A percentile compares a stretch with the other conserved stretches of the same genome.
Evolutionary conservation across 2,888 invertebrate genomes (phyloP).

Genomic region (Drosophila dives): DNA sequence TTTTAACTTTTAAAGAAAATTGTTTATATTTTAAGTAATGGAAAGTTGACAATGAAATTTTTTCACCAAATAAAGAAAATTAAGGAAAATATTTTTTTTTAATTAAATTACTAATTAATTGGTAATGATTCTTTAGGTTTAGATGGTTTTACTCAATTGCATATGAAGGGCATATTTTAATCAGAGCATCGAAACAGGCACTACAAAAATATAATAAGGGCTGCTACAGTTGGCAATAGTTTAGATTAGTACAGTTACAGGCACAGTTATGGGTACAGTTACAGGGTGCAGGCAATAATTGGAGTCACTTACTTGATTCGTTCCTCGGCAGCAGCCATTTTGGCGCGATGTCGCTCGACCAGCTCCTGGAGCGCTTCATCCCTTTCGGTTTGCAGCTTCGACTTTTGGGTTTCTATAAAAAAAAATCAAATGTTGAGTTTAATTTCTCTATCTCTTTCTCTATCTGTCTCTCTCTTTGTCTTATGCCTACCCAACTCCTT

Average conservation of each 20-base stretch:
- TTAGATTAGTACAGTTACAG: not conserved
- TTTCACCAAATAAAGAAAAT: no score
- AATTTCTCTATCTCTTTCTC: not conserved
- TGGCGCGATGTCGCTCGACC: slow-evolving; percentile 86
- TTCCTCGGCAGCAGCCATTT: slow-evolving; percentile 83
- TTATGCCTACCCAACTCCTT: slow-evolving; percentile 88
- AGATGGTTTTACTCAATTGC: not conserved
- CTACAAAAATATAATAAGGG: not conserved
- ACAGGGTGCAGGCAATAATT: not conserved
- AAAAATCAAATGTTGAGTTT: not conserved
- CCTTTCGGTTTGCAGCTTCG: slow-evolving; percentile 86
- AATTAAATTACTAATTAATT: not conserved
- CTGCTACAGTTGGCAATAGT: slow-evolving; percentile 25
- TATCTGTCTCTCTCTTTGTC: not conserved
- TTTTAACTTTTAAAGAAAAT: not conserved
- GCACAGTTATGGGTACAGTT: not conserved
- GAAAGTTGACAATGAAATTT: not conserved
- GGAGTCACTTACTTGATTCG: slow-evolving; percentile 85
- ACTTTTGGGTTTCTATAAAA: slow-evolving; percentile 85
- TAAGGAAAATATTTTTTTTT: no score
- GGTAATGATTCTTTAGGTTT: not conserved
- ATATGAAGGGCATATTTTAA: not conserved
- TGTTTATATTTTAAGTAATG: not conserved
- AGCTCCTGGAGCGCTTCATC: slow-evolving; percentile 86
- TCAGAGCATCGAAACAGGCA: slow-evolving; percentile 9